Conservation (phyloP, 1,140 invertebrate species). For the Coelopa frigida region DNA sequence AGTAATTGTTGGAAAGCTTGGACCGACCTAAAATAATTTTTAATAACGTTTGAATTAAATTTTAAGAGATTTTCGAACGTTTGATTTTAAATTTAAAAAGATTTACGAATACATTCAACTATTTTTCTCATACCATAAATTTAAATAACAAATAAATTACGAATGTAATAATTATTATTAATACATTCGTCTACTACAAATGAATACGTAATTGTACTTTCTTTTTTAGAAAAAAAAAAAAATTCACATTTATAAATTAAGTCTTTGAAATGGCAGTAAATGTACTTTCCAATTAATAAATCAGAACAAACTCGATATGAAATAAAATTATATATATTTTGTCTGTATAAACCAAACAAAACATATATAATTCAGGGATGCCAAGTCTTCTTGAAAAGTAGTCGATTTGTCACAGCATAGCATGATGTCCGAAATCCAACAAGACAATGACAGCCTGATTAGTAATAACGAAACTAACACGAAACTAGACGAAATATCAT, state of each 20-base stretch:
- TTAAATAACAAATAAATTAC: too few relatives aligned
- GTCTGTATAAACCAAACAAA: background rate
- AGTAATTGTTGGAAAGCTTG: constrained; percentile 80
- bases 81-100: too few relatives aligned
- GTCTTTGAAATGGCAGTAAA: background rate
- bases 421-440: too few relatives aligned
- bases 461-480: too few relatives aligned
- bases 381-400: too few relatives aligned
- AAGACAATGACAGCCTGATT: too few relatives aligned
- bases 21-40: constrained; percentile 64
- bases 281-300: constrained; percentile 4
- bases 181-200: background rate
- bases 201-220: background rate
- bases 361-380: background rate
- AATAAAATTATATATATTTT: too few relatives aligned
- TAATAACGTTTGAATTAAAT: too few relatives aligned
- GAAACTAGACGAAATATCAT: too few relatives aligned
- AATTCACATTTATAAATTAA: background rate
- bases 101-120: background rate
- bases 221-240: background rate
- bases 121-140: background rate
- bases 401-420: background rate
- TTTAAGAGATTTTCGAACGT: too few relatives aligned
- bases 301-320: constrained; percentile 1
- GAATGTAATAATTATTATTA: background rate